Conservation (phyloP, 2,113 vertebrate species). For the Aplodontia rufa region DNA sequence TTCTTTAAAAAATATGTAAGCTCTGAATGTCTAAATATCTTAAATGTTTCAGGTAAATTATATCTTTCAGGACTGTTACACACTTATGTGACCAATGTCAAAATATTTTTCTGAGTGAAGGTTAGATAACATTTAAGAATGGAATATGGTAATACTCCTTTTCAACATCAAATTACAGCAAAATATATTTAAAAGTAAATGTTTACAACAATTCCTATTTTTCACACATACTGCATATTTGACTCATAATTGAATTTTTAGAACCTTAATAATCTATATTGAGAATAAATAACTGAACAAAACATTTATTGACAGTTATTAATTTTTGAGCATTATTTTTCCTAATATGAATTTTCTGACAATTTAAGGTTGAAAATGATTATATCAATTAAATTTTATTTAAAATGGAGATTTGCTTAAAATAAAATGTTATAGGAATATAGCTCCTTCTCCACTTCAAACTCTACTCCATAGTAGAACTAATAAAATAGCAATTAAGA, state of each 20-base stretch:
- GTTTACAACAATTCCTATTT: background rate
- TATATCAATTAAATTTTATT: background rate
- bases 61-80: background rate
- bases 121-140: background rate
- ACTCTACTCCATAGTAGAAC: background rate
- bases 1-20: background rate
- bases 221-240: background rate
- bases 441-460: background rate
- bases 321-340: background rate
- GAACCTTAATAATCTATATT: background rate
- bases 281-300: background rate
- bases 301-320: background rate
- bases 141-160: background rate
- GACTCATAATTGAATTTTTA: background rate
- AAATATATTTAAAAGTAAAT: background rate
- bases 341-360: background rate
- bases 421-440: background rate
- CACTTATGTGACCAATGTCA: background rate
- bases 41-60: conserved; percentile 12
- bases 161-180: background rate
- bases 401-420: background rate
- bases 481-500: background rate
- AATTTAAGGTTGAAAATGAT: background rate
- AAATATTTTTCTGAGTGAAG: background rate
- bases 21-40: conserved; percentile 20